Percentiles rank a stretch among this genome's conserved stretches.
phyloP scores from a whole-genome alignment of 1,140 invertebrate genomes.

The Lerema accius region DNA sequence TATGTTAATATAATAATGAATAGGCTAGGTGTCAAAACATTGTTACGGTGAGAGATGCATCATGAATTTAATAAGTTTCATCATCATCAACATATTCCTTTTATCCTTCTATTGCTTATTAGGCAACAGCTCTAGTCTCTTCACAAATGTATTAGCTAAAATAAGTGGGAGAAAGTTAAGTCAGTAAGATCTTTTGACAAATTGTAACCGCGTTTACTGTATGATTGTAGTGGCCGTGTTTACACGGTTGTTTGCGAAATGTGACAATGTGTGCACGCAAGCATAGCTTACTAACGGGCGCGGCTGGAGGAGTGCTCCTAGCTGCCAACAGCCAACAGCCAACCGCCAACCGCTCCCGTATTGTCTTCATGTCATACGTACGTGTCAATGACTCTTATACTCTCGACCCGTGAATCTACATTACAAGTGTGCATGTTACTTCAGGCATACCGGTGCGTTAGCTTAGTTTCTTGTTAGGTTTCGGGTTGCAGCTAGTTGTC shows the following conservation, averaged over 20 bases:
- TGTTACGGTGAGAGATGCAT: no score
- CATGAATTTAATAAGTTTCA: no score
- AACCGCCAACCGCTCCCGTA: constrained; percentile 3
- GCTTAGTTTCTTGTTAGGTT: background rate
- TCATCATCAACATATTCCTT: no score
- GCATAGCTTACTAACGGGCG: constrained; percentile 38
- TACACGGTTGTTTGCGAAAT: constrained; percentile 34
- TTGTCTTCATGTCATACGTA: constrained; percentile 32
- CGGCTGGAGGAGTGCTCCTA: constrained; percentile 29
- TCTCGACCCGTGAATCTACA: constrained; percentile 20
- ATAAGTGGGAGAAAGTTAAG: no score
- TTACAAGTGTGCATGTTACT: constrained; percentile 6
- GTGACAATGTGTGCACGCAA: constrained; percentile 46
- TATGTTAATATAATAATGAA: no score
- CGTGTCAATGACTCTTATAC: constrained; percentile 30
- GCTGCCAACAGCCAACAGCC: background rate
- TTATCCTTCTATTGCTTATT: no score
- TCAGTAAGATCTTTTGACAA: no score
- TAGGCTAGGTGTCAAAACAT: no score
- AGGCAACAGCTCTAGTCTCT: no score
- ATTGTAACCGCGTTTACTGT: no score
- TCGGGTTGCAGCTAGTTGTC: background rate
- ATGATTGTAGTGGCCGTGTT: background rate
- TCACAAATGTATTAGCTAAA: no score
- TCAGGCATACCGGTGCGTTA: background rate